Conservation (phyloP, 2,797 vertebrate species). For the Enteromius mattozi region DNA sequence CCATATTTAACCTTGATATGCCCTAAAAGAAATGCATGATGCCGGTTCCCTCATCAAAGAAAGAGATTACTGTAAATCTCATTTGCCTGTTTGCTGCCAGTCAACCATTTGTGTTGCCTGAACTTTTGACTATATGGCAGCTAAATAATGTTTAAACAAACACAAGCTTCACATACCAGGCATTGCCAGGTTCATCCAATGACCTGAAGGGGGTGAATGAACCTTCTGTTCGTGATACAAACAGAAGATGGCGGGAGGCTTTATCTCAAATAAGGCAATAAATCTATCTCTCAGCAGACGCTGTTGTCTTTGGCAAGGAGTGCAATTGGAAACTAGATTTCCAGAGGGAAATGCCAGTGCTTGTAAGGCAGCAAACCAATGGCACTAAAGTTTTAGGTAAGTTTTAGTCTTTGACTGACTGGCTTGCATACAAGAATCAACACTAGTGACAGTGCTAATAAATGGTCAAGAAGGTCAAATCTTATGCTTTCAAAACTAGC, state of each 20-base stretch:
- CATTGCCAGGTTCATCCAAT: not conserved
- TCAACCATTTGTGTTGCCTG: slow-evolving; percentile 25
- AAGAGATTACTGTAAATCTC: slow-evolving; percentile 36
- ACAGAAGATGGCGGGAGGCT: slow-evolving; percentile 5
- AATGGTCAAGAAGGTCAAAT: not conserved
- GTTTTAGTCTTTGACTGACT: not conserved
- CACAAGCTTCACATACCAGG: slow-evolving; percentile 6
- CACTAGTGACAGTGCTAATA: not conserved
- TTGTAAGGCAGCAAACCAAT: not conserved
- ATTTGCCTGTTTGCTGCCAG: slow-evolving; percentile 14
- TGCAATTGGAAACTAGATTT: slow-evolving; percentile 5
- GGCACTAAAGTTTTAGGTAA: not conserved
- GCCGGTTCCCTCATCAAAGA: slow-evolving; percentile 11
- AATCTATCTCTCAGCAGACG: not conserved
- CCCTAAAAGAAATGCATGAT: slow-evolving; percentile 11
- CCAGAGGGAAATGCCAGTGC: not conserved
- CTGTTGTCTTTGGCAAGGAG: not conserved
- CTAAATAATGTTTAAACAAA: slow-evolving; percentile 18
- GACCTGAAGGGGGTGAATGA: slow-evolving; percentile 19
- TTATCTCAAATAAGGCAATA: not conserved
- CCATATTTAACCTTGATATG: slow-evolving; percentile 8
- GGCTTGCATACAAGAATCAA: not conserved
- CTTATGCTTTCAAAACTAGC: not conserved
- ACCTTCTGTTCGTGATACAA: not conserved
- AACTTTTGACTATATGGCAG: not conserved